These are phyloP conservation scores for Lagria hirta DNA, from an alignment of 2,888 invertebrate species.

Conservation along the genomic window DNA sequence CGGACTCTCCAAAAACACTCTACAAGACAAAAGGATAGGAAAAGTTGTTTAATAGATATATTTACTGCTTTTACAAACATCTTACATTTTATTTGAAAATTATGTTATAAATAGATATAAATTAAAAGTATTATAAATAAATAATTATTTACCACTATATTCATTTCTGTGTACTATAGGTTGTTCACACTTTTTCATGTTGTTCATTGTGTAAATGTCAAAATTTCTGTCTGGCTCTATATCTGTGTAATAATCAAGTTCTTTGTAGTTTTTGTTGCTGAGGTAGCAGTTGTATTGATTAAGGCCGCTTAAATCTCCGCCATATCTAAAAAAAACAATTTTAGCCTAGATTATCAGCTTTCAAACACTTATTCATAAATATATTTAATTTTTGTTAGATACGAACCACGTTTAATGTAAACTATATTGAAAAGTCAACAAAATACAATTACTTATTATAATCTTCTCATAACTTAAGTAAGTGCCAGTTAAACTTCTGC, in stretches of 20 bases:
- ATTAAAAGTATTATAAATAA: constrained; percentile 13
- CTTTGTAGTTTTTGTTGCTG: constrained; percentile 69
- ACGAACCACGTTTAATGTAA: no score
- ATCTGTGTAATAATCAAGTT: constrained; percentile 73
- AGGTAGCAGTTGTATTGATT: constrained; percentile 79
- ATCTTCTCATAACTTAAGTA: no score
- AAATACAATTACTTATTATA: no score
- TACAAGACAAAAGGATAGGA: no score
- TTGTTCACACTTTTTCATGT: constrained; percentile 56
- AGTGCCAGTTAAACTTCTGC: no score
- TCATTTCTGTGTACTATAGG: constrained; percentile 52
- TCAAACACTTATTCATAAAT: no score
- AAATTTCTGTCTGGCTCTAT: constrained; percentile 72
- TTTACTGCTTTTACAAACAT: background rate
- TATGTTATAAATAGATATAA: constrained; percentile 12
- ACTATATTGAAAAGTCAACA: no score
- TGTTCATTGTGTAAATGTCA: constrained; percentile 76
- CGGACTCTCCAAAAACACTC: constrained; percentile 84
- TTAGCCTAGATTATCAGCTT: background rate
- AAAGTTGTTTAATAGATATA: constrained; percentile 1
- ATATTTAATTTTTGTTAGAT: no score
- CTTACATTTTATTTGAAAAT: background rate
- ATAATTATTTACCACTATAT: constrained; percentile 46
- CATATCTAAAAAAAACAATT: constrained; percentile 51
- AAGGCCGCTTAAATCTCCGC: constrained; percentile 56